Percentiles rank a stretch among this genome's conserved stretches.
These are phyloP conservation scores for Mus spretus DNA, from an alignment of 2,797 vertebrate species.

Conservation along the genomic window DNA sequence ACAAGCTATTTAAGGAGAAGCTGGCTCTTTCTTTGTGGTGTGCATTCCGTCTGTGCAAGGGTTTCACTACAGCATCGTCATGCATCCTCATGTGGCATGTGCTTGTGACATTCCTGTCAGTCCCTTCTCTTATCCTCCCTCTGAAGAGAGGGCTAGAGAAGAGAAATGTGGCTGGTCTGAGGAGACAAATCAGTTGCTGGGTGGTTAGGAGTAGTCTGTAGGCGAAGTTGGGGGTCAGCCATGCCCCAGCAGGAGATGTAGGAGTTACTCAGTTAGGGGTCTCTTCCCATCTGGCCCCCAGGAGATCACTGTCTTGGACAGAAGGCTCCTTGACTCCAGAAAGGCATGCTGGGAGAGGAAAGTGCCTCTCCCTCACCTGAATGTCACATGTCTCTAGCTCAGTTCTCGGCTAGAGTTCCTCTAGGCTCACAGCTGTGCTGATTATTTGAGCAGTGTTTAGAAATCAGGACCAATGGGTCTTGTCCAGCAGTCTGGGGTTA, in stretches of 20 bases:
- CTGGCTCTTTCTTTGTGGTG: neutral
- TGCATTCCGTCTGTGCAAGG: neutral
- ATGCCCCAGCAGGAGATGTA: accelerated
- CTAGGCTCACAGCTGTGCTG: neutral
- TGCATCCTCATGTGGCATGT: too few relatives aligned
- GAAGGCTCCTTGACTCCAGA: neutral
- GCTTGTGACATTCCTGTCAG: neutral
- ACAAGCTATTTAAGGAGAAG: neutral
- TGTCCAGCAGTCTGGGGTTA: neutral
- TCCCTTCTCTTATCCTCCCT: neutral
- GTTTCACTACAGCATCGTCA: neutral
- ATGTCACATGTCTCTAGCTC: too few relatives aligned
- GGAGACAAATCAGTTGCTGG: neutral
- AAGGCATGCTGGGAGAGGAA: neutral
- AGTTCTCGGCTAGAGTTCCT: neutral
- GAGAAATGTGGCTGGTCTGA: too few relatives aligned
- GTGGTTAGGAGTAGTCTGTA: neutral
- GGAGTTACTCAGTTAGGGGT: neutral
- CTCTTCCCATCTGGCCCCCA: neutral
- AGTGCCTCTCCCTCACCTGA: too few relatives aligned
- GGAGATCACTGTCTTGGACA: neutral
- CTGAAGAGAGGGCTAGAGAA: neutral
- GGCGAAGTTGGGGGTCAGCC: neutral
- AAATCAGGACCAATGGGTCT: neutral
- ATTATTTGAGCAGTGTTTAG: neutral